phyloP scores from a whole-genome alignment of 2,113 vertebrate species.

The Nerophis ophidion region DNA sequence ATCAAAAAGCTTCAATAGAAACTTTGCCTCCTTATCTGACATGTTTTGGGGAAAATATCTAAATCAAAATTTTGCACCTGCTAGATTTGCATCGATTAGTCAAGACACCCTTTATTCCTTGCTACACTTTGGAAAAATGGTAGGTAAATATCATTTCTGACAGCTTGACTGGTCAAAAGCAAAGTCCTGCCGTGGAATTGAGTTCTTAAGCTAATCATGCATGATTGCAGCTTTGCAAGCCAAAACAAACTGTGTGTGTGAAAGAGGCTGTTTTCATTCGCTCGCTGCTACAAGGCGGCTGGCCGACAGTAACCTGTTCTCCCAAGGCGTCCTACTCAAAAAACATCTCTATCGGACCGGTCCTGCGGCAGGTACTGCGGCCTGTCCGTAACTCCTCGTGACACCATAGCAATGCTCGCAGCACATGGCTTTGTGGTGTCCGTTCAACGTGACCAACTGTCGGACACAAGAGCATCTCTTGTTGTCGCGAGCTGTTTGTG shows the following conservation, averaged over 20 bases:
- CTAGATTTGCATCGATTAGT: slow-evolving; percentile 40
- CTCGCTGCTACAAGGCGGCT: slow-evolving; percentile 42
- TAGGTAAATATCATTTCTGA: slow-evolving; percentile 57
- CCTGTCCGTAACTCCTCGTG: slow-evolving; percentile 44
- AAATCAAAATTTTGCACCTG: slow-evolving; percentile 35
- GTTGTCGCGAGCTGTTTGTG: slow-evolving; percentile 64
- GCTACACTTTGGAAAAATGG: slow-evolving; percentile 47
- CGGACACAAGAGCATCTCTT: slow-evolving; percentile 67
- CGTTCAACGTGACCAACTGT: slow-evolving; percentile 36
- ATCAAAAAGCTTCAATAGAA: too few relatives aligned
- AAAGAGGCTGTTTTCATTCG: slow-evolving; percentile 65
- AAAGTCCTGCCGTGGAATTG: slow-evolving; percentile 46
- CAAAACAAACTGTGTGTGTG: slow-evolving; percentile 62
- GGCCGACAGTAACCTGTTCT: slow-evolving; percentile 56
- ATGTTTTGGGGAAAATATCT: not conserved
- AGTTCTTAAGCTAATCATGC: slow-evolving; percentile 62
- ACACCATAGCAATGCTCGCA: slow-evolving; percentile 58
- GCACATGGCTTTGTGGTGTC: slow-evolving; percentile 50
- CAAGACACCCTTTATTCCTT: slow-evolving; percentile 33
- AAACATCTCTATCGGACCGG: slow-evolving; percentile 37
- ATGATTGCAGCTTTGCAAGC: slow-evolving; percentile 59
- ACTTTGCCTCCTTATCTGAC: too few relatives aligned
- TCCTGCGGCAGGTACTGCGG: slow-evolving; percentile 32
- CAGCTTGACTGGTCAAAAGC: slow-evolving; percentile 62
- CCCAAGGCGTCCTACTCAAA: slow-evolving; percentile 48